Conservation (phyloP, 1,140 invertebrate genomes). For the Polyergus mexicanus region DNA sequence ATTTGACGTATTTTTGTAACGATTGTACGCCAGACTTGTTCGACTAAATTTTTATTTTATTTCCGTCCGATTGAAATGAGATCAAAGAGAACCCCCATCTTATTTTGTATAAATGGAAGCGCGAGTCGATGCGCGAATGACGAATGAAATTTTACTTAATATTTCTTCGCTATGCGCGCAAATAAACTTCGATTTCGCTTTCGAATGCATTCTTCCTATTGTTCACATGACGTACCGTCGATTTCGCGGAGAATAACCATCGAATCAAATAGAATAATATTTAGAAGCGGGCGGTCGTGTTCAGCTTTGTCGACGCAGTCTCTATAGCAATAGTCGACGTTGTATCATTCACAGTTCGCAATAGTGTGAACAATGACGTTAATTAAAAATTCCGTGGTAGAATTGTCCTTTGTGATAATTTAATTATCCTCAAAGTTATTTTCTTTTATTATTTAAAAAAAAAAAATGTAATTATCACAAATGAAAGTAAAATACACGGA, state of each 20-base stretch:
- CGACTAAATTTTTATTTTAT: constrained; percentile 3
- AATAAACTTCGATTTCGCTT: constrained; percentile 40
- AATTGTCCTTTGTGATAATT: not conserved
- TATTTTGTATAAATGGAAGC: not conserved
- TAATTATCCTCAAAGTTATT: not conserved
- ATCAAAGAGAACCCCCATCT: not conserved
- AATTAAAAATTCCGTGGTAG: constrained; percentile 30
- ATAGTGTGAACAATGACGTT: constrained; percentile 6
- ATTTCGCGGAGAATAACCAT: constrained; percentile 31
- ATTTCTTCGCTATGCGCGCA: not conserved
- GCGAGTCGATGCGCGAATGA: not conserved
- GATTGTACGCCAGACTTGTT: not conserved
- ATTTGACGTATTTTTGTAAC: constrained; percentile 12
- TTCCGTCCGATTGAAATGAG: constrained; percentile 2
- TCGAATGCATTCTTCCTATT: constrained; percentile 38
- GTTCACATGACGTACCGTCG: constrained; percentile 14
- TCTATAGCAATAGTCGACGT: constrained; percentile 26
- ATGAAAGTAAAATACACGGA: no score
- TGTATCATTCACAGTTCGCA: not conserved
- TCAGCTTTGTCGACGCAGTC: not conserved
- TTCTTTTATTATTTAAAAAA: not conserved
- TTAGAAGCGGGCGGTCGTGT: not conserved
- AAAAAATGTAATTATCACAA: no score
- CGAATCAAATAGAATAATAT: constrained; percentile 47
- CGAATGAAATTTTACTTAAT: not conserved